Evolutionary conservation across 2,888 invertebrate genomes (phyloP).

Genomic region (Chironomus tentans): DNA sequence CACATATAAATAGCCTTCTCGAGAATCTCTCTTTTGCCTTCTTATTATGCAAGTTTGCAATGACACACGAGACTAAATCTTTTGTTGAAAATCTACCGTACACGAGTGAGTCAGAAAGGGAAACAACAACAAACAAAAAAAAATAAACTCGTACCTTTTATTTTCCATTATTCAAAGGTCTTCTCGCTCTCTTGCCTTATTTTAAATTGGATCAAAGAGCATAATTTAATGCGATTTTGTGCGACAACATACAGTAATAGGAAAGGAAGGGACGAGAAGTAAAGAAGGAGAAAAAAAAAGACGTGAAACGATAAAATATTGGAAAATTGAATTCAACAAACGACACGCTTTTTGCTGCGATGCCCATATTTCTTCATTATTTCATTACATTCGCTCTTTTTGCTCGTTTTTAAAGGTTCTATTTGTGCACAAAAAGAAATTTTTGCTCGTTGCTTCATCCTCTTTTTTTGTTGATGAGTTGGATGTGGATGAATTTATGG

Average conservation of each 20-base stretch:
- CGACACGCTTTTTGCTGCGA: slow-evolving; percentile 20
- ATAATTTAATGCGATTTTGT: background rate
- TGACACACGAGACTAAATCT: too few relatives aligned
- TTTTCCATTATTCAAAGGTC: too few relatives aligned
- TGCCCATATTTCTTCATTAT: slow-evolving; percentile 27
- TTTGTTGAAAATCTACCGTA: background rate
- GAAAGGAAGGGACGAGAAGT: background rate
- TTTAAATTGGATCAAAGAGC: slow-evolving; percentile 14
- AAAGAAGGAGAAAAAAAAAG: background rate
- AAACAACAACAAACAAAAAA: background rate
- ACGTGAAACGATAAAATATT: slow-evolving; percentile 24
- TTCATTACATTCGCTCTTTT: slow-evolving; percentile 6
- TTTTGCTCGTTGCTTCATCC: too few relatives aligned
- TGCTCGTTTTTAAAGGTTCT: too few relatives aligned
- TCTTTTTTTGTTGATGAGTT: too few relatives aligned
- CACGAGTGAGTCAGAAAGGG: background rate
- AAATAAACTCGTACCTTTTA: too few relatives aligned
- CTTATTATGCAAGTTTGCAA: too few relatives aligned
- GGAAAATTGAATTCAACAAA: slow-evolving; percentile 26
- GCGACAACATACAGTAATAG: background rate
- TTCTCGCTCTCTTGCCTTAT: background rate
- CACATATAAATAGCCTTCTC: background rate
- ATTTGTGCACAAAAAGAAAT: too few relatives aligned
- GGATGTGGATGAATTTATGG: too few relatives aligned
- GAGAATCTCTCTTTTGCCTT: background rate